Percentiles rank a stretch among this genome's conserved stretches.
Evolutionary conservation across 2,888 invertebrate genomes (phyloP).

Genomic region (Cerceris ruficornis): DNA sequence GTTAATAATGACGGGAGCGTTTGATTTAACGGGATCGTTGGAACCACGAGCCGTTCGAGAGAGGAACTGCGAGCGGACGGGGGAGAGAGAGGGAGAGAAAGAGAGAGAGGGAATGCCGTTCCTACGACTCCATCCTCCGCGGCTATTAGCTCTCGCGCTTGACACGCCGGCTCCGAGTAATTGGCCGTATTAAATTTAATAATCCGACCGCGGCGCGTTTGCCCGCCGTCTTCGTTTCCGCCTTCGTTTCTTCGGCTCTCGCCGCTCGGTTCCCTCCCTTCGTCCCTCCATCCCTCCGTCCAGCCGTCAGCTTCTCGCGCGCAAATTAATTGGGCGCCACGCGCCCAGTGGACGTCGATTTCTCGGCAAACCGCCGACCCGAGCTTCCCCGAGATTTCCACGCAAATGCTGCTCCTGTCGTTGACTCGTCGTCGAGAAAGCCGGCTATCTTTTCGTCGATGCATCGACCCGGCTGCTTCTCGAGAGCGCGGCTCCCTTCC

Average conservation of each 20-base stretch:
- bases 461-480: no score
- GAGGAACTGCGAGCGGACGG: constrained; percentile 2
- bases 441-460: no score
- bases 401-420: neutral
- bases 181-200: constrained; percentile 74
- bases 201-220: constrained; percentile 54
- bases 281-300: no score
- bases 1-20: constrained; percentile 71
- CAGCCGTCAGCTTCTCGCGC: neutral
- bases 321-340: neutral
- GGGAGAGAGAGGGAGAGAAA: constrained; percentile 15
- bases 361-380: neutral
- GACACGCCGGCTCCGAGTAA: constrained; percentile 66
- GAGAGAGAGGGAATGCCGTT: neutral
- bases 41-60: constrained; percentile 25
- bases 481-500: no score
- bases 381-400: neutral
- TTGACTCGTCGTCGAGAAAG: neutral
- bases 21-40: constrained; percentile 74
- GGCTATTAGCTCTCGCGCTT: constrained; percentile 60
- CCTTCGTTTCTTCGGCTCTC: constrained; percentile 6
- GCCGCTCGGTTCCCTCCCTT: neutral
- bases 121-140: constrained; percentile 48
- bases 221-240: constrained; percentile 4
- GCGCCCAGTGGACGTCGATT: neutral